These are phyloP conservation scores for Hyles euphorbiae DNA, from an alignment of 1,140 invertebrate species.

Conservation along the genomic window DNA sequence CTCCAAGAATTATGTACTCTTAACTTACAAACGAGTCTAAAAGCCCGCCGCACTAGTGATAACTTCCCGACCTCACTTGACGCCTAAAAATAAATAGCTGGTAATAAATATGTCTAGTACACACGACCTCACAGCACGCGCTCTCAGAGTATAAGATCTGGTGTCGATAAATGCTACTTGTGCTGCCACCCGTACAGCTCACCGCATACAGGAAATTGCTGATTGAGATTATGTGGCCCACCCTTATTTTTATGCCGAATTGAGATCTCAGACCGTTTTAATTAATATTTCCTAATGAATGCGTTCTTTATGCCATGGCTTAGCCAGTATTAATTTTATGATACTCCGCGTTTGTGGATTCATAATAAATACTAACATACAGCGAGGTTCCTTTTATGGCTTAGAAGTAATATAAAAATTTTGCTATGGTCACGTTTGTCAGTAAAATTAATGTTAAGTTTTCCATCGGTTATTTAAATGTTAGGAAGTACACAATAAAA, in stretches of 20 bases:
- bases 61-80: constrained; percentile 26
- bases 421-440: neutral
- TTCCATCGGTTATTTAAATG: neutral
- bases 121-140: no score
- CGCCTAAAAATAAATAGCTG: constrained; percentile 38
- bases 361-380: no score
- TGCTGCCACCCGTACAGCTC: constrained; percentile 17
- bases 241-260: constrained; percentile 35
- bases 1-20: neutral
- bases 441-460: constrained; percentile 2
- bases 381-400: no score
- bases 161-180: no score
- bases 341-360: no score
- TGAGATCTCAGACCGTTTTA: constrained; percentile 38
- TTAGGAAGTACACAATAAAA: neutral
- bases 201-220: constrained; percentile 41
- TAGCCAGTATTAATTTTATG: no score
- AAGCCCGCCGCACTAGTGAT: constrained; percentile 15
- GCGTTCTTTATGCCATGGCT: constrained; percentile 8
- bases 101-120: constrained; percentile 43
- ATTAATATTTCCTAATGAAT: constrained; percentile 45
- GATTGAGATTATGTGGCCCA: constrained; percentile 17
- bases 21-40: constrained; percentile 6
- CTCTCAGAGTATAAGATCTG: no score
- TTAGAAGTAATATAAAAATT: no score